These are phyloP conservation scores for Melitaea cinxia DNA, from an alignment of 1,140 invertebrate genomes.

Conservation along the genomic window DNA sequence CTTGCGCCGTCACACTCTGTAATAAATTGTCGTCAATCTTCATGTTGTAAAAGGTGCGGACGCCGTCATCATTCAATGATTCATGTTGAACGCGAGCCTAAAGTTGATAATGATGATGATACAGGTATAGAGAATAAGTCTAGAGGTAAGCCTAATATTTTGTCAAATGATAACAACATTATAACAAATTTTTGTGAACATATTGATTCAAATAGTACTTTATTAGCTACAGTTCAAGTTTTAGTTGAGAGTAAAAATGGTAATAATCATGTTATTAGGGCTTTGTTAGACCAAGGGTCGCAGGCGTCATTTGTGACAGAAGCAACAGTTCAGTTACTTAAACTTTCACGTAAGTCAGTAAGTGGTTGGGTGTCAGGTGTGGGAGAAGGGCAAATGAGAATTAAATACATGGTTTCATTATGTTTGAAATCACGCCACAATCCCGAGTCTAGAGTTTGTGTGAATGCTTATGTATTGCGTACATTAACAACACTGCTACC, in stretches of 20 bases:
- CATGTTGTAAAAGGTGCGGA: conserved; percentile 7
- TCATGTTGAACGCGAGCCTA: conserved; percentile 4
- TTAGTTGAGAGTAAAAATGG: conserved; percentile 2
- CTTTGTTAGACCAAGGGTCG: conserved; percentile 19
- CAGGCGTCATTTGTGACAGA: conserved; percentile 36
- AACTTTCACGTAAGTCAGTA: neutral
- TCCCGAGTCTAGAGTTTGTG: neutral
- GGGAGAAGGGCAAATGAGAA: no score
- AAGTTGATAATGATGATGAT: neutral
- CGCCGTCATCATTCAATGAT: conserved; percentile 5
- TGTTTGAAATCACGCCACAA: no score
- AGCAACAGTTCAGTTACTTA: conserved; percentile 28
- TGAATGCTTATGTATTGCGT: neutral
- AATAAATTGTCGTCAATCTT: conserved; percentile 23
- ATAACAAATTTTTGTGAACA: no score
- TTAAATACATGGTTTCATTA: no score
- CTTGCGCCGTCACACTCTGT: conserved; percentile 41
- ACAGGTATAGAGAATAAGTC: neutral
- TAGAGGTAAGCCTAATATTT: no score
- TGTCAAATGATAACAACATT: no score
- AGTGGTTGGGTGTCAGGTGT: no score
- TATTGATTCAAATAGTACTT: neutral
- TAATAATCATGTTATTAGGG: conserved; percentile 12
- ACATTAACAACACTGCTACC: neutral
- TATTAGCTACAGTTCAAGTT: neutral